These are phyloP conservation scores for Odontesthes bonariensis DNA, from an alignment of 2,113 vertebrate species.

Conservation along the genomic window DNA sequence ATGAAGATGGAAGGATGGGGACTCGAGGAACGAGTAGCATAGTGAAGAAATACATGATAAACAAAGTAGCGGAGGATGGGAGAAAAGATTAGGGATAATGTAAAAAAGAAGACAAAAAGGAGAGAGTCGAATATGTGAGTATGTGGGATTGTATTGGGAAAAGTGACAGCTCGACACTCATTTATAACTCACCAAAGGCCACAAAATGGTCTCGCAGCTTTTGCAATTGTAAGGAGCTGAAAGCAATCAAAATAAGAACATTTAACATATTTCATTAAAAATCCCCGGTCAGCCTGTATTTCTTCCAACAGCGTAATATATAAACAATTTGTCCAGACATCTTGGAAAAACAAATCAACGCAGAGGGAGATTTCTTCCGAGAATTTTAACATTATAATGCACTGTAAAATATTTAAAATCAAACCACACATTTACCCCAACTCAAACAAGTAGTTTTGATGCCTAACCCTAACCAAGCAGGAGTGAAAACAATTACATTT, in stretches of 20 bases:
- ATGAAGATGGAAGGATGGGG: slow-evolving; percentile 45
- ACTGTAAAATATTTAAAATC: neutral
- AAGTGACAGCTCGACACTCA: too few species aligned
- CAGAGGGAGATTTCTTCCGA: too few species aligned
- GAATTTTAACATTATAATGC: too few species aligned
- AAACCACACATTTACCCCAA: neutral
- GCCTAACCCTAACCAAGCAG: neutral
- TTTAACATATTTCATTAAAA: slow-evolving; percentile 27
- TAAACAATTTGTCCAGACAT: neutral
- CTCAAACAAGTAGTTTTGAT: neutral
- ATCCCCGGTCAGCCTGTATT: slow-evolving; percentile 46
- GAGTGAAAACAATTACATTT: too few species aligned
- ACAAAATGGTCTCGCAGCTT: slow-evolving; percentile 37
- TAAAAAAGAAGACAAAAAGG: slow-evolving; percentile 2
- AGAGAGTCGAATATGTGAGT: too few species aligned
- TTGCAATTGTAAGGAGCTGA: slow-evolving; percentile 58
- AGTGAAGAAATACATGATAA: slow-evolving; percentile 4
- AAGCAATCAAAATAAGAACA: slow-evolving; percentile 72
- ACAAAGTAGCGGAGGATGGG: neutral
- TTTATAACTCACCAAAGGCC: slow-evolving; percentile 30
- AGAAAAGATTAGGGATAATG: neutral
- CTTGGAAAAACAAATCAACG: neutral
- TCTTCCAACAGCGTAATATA: slow-evolving; percentile 11
- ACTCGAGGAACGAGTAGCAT: slow-evolving; percentile 12
- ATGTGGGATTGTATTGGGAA: too few species aligned